These are phyloP conservation scores for Camponotus floridanus DNA, from an alignment of 1,140 invertebrate species.

Conservation along the genomic window DNA sequence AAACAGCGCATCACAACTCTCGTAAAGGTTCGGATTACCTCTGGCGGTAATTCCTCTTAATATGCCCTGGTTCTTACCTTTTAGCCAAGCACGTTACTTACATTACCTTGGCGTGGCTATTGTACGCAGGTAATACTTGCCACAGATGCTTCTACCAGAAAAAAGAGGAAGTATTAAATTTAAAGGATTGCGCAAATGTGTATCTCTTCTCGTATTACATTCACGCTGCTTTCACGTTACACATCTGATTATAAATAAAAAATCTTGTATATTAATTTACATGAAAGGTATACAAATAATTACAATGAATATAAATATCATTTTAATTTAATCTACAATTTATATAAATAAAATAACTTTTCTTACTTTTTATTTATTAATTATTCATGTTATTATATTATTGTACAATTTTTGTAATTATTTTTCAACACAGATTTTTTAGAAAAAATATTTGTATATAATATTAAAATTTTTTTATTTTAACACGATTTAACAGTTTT, in stretches of 20 bases:
- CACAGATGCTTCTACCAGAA: constrained; percentile 13
- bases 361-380: not conserved
- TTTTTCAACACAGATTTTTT: not conserved
- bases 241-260: constrained; percentile 21
- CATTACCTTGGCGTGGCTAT: constrained; percentile 65
- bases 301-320: not conserved
- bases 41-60: constrained; percentile 71
- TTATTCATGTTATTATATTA: not conserved
- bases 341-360: not conserved
- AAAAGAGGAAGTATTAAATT: constrained; percentile 72
- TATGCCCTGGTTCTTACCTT: constrained; percentile 66
- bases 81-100: constrained; percentile 68
- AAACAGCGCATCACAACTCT: constrained; percentile 53
- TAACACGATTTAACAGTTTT: no score
- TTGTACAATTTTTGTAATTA: not conserved
- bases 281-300: not conserved
- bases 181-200: constrained; percentile 43
- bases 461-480: no score
- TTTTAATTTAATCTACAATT: constrained; percentile 6
- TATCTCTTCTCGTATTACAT: constrained; percentile 27
- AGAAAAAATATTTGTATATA: no score
- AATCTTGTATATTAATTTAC: not conserved
- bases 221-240: not conserved
- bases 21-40: constrained; percentile 58
- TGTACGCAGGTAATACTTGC: constrained; percentile 39